A percentile compares a stretch with the other conserved stretches of the same genome.
These are phyloP conservation scores for Drosophila aldrichi DNA, from an alignment of 2,888 invertebrate genomes.

Conservation along the genomic window DNA sequence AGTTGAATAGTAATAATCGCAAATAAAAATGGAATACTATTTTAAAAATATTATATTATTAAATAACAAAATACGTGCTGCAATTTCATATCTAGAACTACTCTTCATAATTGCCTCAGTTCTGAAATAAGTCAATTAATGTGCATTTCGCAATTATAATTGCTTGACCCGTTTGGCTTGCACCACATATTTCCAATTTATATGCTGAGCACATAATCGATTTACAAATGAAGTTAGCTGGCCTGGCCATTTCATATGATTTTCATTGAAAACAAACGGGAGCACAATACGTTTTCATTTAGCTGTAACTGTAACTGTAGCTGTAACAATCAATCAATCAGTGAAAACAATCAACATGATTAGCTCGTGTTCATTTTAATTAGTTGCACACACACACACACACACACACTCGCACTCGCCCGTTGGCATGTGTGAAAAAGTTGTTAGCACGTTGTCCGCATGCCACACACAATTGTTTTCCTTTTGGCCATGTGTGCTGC, in stretches of 20 bases:
- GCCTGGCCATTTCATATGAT: background rate
- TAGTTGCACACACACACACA: conserved; percentile 44
- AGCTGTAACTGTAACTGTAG: conserved; percentile 23
- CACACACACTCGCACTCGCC: background rate
- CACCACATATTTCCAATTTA: background rate
- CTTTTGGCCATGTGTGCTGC: conserved; percentile 49
- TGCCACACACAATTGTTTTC: conserved; percentile 43
- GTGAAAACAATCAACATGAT: conserved; percentile 81
- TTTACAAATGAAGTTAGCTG: background rate
- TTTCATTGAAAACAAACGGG: conserved; percentile 11
- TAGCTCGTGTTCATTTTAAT: conserved; percentile 80
- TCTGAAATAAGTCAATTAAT: background rate
- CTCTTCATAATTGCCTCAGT: background rate
- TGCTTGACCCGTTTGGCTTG: background rate
- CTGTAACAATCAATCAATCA: conserved; percentile 74
- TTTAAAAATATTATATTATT: background rate
- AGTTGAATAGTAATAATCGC: background rate
- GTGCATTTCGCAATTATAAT: background rate
- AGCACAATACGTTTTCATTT: conserved; percentile 14
- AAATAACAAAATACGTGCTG: background rate
- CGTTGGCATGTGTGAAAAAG: conserved; percentile 52
- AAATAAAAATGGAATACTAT: too few relatives aligned
- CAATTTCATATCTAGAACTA: background rate
- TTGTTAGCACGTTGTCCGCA: conserved; percentile 60
- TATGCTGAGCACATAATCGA: background rate